Conservation (phyloP, 2,113 vertebrate genomes). For the Cariama cristata region DNA sequence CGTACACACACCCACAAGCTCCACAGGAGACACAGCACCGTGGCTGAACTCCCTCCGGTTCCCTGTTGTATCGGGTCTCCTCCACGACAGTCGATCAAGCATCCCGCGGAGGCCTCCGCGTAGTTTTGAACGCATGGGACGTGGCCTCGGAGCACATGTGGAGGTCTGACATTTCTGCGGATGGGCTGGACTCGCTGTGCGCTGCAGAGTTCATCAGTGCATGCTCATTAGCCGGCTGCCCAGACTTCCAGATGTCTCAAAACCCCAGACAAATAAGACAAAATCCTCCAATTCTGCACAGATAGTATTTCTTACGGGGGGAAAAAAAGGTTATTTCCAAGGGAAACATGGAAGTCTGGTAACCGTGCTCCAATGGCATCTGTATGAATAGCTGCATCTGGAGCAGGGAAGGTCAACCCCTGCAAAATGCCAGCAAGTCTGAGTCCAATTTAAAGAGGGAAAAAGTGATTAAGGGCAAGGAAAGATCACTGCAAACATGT, state of each 20-base stretch:
- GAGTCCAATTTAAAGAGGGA: slow-evolving; percentile 52
- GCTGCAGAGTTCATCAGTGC: slow-evolving; percentile 41
- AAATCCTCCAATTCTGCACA: slow-evolving; percentile 38
- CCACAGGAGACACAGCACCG: not conserved
- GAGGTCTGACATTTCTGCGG: not conserved
- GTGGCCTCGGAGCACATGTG: not conserved
- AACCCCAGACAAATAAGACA: slow-evolving; percentile 64
- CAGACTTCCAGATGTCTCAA: slow-evolving; percentile 68
- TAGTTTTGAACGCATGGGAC: not conserved
- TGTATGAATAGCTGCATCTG: slow-evolving; percentile 52
- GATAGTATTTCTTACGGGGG: not conserved
- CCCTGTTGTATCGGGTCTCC: rapidly evolving
- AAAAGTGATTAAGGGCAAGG: slow-evolving; percentile 44
- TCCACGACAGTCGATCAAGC: not conserved
- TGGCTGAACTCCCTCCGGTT: not conserved
- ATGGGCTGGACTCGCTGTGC: not conserved
- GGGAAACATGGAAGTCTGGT: slow-evolving; percentile 59
- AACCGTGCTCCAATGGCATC: slow-evolving; percentile 28
- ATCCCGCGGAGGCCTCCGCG: rapidly evolving
- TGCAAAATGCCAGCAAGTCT: slow-evolving; percentile 49
- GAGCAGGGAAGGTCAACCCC: slow-evolving; percentile 1
- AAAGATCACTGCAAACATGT: slow-evolving; percentile 60
- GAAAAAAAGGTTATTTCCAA: slow-evolving; percentile 40
- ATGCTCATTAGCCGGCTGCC: slow-evolving; percentile 45
- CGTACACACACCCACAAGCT: not conserved